Percentiles rank a stretch among this genome's conserved stretches.
phyloP scores from a whole-genome alignment of 2,113 vertebrate genomes.

The Eolophus roseicapilla region DNA sequence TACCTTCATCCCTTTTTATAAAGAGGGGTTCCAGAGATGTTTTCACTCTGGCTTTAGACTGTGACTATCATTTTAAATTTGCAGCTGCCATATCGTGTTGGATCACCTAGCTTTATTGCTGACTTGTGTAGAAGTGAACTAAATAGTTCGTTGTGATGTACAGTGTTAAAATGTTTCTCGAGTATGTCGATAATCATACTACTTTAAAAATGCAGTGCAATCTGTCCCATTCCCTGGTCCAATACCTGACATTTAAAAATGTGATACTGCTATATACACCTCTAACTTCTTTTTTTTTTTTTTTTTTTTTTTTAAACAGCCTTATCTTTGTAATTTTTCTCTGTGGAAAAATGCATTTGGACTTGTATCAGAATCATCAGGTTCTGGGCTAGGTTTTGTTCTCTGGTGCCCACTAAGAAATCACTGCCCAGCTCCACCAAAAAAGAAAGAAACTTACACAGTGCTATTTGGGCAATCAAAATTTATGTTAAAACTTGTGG shows the following conservation, averaged over 20 bases:
- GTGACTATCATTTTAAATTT: conserved; percentile 18
- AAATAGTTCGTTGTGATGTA: conserved; percentile 26
- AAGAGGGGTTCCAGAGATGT: background rate
- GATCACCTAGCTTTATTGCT: conserved; percentile 31
- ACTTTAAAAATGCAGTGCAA: conserved; percentile 43
- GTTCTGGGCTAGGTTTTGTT: conserved; percentile 16
- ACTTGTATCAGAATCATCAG: background rate
- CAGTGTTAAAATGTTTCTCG: conserved; percentile 34
- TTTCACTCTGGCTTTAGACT: conserved; percentile 33
- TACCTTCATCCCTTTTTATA: conserved; percentile 5
- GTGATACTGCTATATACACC: background rate
- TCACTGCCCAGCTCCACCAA: background rate
- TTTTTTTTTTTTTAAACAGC: background rate
- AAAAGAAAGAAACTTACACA: background rate
- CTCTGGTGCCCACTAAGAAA: background rate
- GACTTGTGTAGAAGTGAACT: conserved; percentile 38
- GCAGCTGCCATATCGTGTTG: conserved; percentile 17
- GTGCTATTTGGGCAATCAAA: background rate
- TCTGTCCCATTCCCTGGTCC: background rate
- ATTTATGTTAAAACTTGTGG: background rate
- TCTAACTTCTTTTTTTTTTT: background rate
- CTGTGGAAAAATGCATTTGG: background rate
- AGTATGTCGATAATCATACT: conserved; percentile 30
- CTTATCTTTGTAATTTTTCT: background rate
- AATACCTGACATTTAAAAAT: conserved; percentile 35